These are phyloP conservation scores for Lydus trimaculatus DNA, from an alignment of 2,888 invertebrate genomes.

Conservation along the genomic window DNA sequence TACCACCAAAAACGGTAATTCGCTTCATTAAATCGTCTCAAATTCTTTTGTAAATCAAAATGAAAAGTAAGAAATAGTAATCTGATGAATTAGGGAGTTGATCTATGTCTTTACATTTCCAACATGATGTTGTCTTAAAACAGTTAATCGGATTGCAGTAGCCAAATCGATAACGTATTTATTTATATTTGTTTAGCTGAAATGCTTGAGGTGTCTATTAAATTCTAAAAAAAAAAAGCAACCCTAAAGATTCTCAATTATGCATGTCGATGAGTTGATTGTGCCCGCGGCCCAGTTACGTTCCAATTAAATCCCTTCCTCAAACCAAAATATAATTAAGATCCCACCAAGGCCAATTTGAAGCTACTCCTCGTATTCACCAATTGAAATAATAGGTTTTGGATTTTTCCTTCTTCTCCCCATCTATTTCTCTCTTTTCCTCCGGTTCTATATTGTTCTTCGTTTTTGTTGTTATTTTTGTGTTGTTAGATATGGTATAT, in stretches of 20 bases:
- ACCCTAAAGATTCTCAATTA: background rate
- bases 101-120: too few relatives aligned
- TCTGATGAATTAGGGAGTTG: too few relatives aligned
- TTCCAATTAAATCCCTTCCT: background rate
- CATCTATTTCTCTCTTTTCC: background rate
- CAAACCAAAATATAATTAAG: slow-evolving; percentile 1
- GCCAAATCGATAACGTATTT: background rate
- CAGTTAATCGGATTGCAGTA: too few relatives aligned
- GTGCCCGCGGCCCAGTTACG: background rate
- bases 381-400: background rate
- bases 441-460: background rate
- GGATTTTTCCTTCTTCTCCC: background rate
- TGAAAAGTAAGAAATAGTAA: too few relatives aligned
- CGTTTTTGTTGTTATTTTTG: background rate
- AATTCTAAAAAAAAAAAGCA: background rate
- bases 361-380: background rate
- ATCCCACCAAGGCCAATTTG: background rate
- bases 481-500: slow-evolving; percentile 18
- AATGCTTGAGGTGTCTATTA: background rate
- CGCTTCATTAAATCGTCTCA: too few relatives aligned
- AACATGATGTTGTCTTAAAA: too few relatives aligned
- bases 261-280: background rate
- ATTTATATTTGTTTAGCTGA: background rate
- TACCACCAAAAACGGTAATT: too few relatives aligned
- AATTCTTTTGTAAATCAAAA: too few relatives aligned